A percentile compares a stretch with the other conserved stretches of the same genome.
Evolutionary conservation across 2,888 invertebrate genomes (phyloP).

Genomic region (Labia minor): DNA sequence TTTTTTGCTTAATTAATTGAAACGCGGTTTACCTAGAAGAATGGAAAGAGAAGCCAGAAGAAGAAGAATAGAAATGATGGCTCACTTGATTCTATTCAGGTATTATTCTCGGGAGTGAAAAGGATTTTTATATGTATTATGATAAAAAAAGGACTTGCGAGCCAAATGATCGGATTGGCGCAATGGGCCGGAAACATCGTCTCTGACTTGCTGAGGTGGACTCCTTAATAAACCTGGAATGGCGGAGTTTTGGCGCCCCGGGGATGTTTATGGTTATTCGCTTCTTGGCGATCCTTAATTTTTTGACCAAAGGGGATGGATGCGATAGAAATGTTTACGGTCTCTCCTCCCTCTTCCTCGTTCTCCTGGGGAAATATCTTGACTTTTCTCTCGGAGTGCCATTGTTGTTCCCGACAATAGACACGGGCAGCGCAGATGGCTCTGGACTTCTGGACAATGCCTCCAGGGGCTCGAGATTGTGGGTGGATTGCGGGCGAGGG

Average conservation of each 20-base stretch:
- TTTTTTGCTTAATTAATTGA: too few relatives aligned
- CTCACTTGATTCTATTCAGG: neutral
- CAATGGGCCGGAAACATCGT: neutral
- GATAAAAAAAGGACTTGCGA: neutral
- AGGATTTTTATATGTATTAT: conserved; percentile 1
- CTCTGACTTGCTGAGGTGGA: neutral
- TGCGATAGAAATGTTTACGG: conserved; percentile 3
- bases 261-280: conserved; percentile 13
- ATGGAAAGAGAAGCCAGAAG: too few relatives aligned
- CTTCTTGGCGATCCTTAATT: neutral
- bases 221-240: conserved; percentile 6
- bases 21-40: too few relatives aligned
- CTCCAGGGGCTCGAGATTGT: neutral
- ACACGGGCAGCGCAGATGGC: conserved; percentile 13
- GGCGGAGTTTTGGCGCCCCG: neutral
- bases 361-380: conserved; percentile 7
- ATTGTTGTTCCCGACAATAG: conserved; percentile 13
- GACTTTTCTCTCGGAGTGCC: neutral
- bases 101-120: neutral
- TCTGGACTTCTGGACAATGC: conserved; percentile 13
- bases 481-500: neutral
- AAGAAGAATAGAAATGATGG: too few relatives aligned
- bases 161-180: conserved; percentile 7
- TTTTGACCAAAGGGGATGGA: neutral
- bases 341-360: neutral